A percentile compares a stretch with the other conserved stretches of the same genome.
These are phyloP conservation scores for Pachyrhynchus sulphureomaculatus DNA, from an alignment of 1,140 invertebrate species.

Conservation along the genomic window DNA sequence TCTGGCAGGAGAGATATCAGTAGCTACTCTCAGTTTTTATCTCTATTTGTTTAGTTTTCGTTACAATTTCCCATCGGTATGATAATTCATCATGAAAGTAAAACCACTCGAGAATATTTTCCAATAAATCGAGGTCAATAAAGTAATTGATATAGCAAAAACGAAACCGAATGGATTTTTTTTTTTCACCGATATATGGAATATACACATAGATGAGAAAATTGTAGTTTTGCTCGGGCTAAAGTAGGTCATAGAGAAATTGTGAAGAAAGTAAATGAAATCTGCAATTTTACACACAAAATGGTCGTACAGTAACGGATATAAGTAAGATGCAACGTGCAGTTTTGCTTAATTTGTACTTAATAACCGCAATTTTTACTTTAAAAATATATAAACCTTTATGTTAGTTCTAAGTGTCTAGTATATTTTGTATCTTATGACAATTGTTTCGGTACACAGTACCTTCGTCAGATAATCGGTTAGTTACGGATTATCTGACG, in stretches of 20 bases:
- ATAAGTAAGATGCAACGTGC: conserved; percentile 18
- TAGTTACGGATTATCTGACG: too few species aligned
- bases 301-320: conserved; percentile 12
- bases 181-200: conserved; percentile 29
- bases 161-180: conserved; percentile 25
- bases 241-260: conserved; percentile 23
- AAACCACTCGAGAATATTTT: conserved; percentile 16
- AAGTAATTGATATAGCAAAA: conserved; percentile 20
- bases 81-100: conserved; percentile 18
- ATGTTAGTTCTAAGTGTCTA: too few species aligned
- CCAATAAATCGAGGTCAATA: conserved; percentile 18
- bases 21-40: too few species aligned
- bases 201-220: conserved; percentile 28
- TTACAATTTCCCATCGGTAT: too few species aligned
- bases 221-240: conserved; percentile 15
- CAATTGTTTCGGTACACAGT: too few species aligned
- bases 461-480: too few species aligned
- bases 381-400: too few species aligned
- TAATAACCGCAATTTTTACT: too few species aligned
- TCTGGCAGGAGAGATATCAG: too few species aligned
- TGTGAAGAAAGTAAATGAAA: conserved; percentile 30
- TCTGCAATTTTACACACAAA: conserved; percentile 29
- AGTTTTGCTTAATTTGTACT: conserved; percentile 1
- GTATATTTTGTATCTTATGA: too few species aligned
- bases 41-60: too few species aligned